phyloP scores from a whole-genome alignment of 2,113 vertebrate genomes.

The Panthera uncia region DNA sequence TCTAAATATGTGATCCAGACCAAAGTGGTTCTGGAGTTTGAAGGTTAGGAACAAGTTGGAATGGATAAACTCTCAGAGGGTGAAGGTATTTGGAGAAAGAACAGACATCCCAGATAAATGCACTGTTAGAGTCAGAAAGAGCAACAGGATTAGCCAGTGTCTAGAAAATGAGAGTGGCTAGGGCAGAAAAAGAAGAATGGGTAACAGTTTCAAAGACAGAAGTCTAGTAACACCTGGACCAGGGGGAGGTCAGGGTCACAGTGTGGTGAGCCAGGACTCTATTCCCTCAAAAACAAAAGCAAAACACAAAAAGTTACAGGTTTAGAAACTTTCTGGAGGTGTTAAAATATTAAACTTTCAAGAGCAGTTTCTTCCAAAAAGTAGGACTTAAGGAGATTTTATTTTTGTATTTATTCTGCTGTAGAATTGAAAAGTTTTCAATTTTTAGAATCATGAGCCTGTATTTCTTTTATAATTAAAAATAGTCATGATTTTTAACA shows the following conservation, averaged over 20 bases:
- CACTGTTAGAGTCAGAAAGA: not conserved
- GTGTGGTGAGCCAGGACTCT: accelerated
- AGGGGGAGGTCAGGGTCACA: not conserved
- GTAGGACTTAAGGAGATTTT: not conserved
- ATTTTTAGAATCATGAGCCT: not conserved
- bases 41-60: not conserved
- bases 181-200: not conserved
- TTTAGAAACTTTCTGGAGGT: not conserved
- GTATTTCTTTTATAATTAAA: conserved; percentile 16
- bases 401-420: not conserved
- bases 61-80: not conserved
- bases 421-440: not conserved
- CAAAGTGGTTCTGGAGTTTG: not conserved
- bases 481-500: not conserved
- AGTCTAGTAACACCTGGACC: not conserved
- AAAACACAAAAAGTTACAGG: not conserved
- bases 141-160: not conserved
- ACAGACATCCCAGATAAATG: not conserved
- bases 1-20: not conserved
- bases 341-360: not conserved
- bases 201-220: not conserved
- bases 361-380: not conserved
- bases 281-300: not conserved
- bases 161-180: not conserved
- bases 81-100: not conserved